Conservation (phyloP, 2,888 invertebrate species). For the Uropetala carovei region DNA sequence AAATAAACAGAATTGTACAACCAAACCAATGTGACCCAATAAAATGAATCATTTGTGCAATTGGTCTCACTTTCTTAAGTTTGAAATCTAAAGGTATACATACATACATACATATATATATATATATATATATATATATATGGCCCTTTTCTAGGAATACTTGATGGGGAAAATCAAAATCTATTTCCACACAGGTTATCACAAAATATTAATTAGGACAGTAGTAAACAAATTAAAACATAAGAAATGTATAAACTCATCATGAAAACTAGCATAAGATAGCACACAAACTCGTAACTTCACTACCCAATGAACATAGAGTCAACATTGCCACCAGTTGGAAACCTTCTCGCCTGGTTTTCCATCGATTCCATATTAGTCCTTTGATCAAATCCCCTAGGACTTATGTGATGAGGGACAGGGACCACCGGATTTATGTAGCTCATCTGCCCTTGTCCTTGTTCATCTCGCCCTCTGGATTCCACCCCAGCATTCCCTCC, state of each 20-base stretch:
- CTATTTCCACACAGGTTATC: neutral
- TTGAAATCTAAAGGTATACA: conserved; percentile 16
- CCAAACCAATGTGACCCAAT: neutral
- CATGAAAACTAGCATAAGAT: conserved; percentile 27
- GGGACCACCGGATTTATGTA: conserved; percentile 60
- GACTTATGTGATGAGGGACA: conserved; percentile 51
- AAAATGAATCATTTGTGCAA: conserved; percentile 34
- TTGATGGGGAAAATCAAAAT: neutral
- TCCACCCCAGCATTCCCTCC: conserved; percentile 55
- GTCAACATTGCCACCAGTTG: conserved; percentile 59
- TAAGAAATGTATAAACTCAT: neutral
- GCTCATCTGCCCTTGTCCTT: conserved; percentile 57
- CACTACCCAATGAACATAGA: conserved; percentile 59
- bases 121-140: too few species aligned
- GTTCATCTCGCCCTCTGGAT: conserved; percentile 55
- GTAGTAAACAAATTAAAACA: neutral
- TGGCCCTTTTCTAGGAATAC: conserved; percentile 4
- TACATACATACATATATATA: too few species aligned
- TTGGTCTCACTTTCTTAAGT: conserved; percentile 22
- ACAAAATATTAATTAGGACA: neutral
- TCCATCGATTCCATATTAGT: conserved; percentile 56
- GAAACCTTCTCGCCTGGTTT: conserved; percentile 54
- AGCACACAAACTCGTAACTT: neutral
- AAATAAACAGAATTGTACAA: too few species aligned
- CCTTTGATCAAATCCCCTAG: conserved; percentile 60